Conservation (phyloP, 2,113 vertebrate species). For the Corythoichthys intestinalis region DNA sequence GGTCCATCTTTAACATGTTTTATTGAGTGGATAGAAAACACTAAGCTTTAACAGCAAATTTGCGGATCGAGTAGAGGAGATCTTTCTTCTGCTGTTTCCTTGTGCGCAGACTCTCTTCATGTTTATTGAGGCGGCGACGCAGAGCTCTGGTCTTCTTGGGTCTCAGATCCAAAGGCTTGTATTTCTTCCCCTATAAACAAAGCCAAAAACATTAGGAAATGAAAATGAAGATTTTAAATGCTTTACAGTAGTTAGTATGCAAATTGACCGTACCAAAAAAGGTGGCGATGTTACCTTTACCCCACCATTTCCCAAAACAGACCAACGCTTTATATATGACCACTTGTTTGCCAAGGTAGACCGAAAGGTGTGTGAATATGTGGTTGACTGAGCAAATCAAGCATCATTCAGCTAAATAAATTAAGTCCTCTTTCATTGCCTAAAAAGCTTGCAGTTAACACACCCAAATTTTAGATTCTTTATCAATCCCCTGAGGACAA, state of each 20-base stretch:
- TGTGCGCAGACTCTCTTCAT: slow-evolving; percentile 87
- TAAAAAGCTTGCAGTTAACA: too few relatives aligned
- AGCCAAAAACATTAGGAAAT: background rate
- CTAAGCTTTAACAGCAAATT: slow-evolving; percentile 93
- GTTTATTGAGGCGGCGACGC: slow-evolving; percentile 88
- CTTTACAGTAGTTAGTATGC: too few relatives aligned
- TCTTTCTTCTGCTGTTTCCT: slow-evolving; percentile 95
- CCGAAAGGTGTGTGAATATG: background rate
- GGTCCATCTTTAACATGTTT: slow-evolving; percentile 32
- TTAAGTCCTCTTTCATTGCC: background rate
- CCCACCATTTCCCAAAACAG: too few relatives aligned
- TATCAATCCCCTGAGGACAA: too few relatives aligned
- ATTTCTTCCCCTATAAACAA: slow-evolving; percentile 87
- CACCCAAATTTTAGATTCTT: too few relatives aligned
- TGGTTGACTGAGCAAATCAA: background rate
- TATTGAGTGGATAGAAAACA: slow-evolving; percentile 70
- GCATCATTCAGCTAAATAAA: background rate
- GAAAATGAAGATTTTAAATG: too few relatives aligned
- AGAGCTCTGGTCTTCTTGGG: slow-evolving; percentile 97
- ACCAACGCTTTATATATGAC: too few relatives aligned
- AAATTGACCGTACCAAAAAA: too few relatives aligned
- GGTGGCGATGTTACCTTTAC: too few relatives aligned
- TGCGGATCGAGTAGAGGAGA: slow-evolving; percentile 84
- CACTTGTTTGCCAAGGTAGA: background rate
- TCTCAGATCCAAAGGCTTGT: slow-evolving; percentile 94